Evolutionary conservation across 1,140 invertebrate genomes (phyloP).

Genomic region (Cotesia chilonis): DNA sequence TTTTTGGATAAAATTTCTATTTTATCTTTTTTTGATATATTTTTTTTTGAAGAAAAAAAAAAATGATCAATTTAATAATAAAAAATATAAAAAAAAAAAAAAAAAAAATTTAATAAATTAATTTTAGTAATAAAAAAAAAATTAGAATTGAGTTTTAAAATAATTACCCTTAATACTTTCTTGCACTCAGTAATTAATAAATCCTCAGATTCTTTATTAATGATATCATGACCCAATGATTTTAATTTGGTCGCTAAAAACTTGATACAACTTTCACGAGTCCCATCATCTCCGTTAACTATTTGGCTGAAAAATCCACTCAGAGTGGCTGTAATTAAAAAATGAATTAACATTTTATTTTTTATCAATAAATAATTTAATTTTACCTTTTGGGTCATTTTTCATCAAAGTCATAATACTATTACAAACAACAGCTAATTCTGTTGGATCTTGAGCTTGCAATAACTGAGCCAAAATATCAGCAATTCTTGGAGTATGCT

Average conservation of each 20-base stretch:
- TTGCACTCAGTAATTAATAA: slow-evolving; percentile 85
- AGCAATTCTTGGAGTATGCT: slow-evolving; percentile 86
- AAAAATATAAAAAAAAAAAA: too few species aligned
- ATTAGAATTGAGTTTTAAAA: slow-evolving; percentile 11
- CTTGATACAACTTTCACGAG: slow-evolving; percentile 87
- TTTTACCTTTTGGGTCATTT: slow-evolving; percentile 70
- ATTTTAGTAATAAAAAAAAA: slow-evolving; percentile 14
- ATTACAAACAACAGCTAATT: slow-evolving; percentile 82
- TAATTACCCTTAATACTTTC: slow-evolving; percentile 80
- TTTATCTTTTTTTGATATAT: too few species aligned
- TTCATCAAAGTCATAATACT: slow-evolving; percentile 73
- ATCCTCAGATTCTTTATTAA: slow-evolving; percentile 88
- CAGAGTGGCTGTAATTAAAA: slow-evolving; percentile 69
- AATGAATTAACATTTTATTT: background rate
- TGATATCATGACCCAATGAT: slow-evolving; percentile 77
- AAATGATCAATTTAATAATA: background rate
- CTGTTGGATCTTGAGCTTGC: slow-evolving; percentile 83
- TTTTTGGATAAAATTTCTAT: too few species aligned
- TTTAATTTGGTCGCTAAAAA: slow-evolving; percentile 87
- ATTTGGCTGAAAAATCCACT: slow-evolving; percentile 90
- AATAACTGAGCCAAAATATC: slow-evolving; percentile 92
- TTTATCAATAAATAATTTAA: background rate
- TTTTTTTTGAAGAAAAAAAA: background rate
- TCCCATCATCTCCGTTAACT: slow-evolving; percentile 77
- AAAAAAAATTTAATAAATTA: background rate